Evolutionary conservation across 2,113 vertebrate species (phyloP).

Genomic region (Uria aalge): DNA sequence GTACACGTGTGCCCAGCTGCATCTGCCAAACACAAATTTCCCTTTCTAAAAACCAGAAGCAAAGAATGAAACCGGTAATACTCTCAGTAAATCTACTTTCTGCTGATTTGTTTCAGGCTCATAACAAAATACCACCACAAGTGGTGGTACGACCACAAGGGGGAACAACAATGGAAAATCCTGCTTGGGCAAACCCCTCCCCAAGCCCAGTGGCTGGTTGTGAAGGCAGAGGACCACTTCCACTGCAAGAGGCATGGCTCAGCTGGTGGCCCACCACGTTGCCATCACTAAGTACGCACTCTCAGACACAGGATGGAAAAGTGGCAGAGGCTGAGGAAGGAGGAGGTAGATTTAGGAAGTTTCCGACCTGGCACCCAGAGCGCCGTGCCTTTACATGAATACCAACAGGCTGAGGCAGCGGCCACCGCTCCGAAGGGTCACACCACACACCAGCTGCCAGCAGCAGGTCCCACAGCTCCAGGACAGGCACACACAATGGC

Average conservation of each 20-base stretch:
- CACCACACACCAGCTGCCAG: neutral
- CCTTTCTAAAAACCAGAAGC: neutral
- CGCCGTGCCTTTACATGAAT: neutral
- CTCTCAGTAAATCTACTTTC: neutral
- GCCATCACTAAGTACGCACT: fast-evolving
- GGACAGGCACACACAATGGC: neutral
- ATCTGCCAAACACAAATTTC: neutral
- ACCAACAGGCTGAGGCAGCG: neutral
- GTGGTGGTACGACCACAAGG: too few species aligned
- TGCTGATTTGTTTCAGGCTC: neutral
- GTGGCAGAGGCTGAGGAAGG: neutral
- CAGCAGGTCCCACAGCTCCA: neutral
- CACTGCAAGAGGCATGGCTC: neutral
- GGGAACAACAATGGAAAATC: neutral
- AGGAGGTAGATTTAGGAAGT: neutral
- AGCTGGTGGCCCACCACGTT: neutral
- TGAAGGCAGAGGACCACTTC: neutral
- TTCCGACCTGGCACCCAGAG: neutral
- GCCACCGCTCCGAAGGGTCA: fast-evolving
- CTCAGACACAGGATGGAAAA: neutral
- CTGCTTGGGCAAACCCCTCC: neutral
- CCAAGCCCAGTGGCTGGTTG: neutral
- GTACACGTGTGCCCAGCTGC: fast-evolving
- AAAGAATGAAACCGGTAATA: neutral
- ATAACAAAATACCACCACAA: neutral